Evolutionary conservation across 1,140 invertebrate genomes (phyloP), one percentile per base, ranked within the genome.

Genomic region (Heliconius hermathena): DNA sequence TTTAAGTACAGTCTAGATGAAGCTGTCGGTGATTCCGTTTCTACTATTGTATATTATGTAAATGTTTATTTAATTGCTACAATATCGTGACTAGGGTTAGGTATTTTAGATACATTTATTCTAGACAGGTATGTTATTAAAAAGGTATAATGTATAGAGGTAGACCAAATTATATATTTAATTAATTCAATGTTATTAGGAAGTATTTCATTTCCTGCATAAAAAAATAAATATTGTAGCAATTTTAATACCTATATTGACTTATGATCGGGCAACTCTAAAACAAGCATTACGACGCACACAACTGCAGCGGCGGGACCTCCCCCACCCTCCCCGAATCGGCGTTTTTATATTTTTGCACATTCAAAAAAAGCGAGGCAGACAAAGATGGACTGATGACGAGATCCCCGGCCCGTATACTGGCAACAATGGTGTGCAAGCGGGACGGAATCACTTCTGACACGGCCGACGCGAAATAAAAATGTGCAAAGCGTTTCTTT

Each of bases 321-420:
- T 84, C 87, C 90, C 85, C 87, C 86, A 74, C 60, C 60, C 60
- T 22, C 26, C 88, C 84, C 89, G 91, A 90, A 88, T 91, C 88
- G 88, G 90, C 88, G 91, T 94, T 94, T 94, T 94, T 94, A 93
- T 93, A 94, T 94, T 93, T 93, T 94, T 93, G 91, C 92, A 93
- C 92, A 93, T 92, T 93, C 88, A 92, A 93, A 94, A 94, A 93
- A 93, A 93, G 89, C 73, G 84, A 85, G 91, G 84, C 87, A 94
- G 93, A 94, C 91, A 94, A 94, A 94, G 93, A 94, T 92, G 93
- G 91, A 94, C 83, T 90, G 91, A 92, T 93, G 93, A 93, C 89
- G 90, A 89, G 88, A 87, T 84, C 85, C 84, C 60, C 81, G 84
- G 85, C 84, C 73, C 82, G 83, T 80, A 77, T 80, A 81, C 77